Percentiles rank a stretch among this genome's conserved stretches.
Evolutionary conservation across 2,113 vertebrate genomes (phyloP).

Genomic region (Charadrius vociferus): DNA sequence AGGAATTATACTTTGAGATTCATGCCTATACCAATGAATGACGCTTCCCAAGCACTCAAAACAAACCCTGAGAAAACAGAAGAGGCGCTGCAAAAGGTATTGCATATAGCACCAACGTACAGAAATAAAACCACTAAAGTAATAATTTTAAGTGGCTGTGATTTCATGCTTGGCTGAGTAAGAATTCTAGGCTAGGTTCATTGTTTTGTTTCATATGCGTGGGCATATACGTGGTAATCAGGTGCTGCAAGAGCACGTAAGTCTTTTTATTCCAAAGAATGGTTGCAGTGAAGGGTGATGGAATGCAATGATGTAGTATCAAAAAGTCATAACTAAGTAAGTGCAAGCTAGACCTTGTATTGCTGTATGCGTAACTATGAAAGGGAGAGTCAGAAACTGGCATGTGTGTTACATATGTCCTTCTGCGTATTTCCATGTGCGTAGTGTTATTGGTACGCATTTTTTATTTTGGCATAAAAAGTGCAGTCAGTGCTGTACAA

Average conservation of each 20-base stretch:
- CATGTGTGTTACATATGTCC: not conserved
- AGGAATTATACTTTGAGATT: slow-evolving; percentile 96
- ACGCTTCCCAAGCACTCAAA: slow-evolving; percentile 95
- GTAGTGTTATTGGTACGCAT: fast-evolving
- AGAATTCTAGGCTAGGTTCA: not conserved
- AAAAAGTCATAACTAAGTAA: not conserved
- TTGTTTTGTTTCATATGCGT: not conserved
- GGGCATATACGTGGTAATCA: not conserved
- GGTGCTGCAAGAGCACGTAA: not conserved
- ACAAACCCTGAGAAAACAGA: slow-evolving; percentile 95
- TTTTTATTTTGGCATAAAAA: not conserved
- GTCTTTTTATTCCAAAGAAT: not conserved
- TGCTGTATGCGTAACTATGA: not conserved
- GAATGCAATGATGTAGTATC: not conserved
- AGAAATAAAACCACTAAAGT: not conserved
- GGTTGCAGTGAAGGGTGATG: not conserved
- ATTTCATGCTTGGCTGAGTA: not conserved
- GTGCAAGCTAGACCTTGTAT: not conserved
- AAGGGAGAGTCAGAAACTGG: not conserved
- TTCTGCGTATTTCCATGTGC: not conserved
- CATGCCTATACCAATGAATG: slow-evolving; percentile 97
- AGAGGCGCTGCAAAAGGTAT: slow-evolving; percentile 93
- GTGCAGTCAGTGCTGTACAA: not conserved
- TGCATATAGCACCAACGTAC: not conserved
- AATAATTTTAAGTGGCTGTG: not conserved